Conservation (phyloP, 2,113 vertebrate genomes). For the Mormyrus iriodes region DNA sequence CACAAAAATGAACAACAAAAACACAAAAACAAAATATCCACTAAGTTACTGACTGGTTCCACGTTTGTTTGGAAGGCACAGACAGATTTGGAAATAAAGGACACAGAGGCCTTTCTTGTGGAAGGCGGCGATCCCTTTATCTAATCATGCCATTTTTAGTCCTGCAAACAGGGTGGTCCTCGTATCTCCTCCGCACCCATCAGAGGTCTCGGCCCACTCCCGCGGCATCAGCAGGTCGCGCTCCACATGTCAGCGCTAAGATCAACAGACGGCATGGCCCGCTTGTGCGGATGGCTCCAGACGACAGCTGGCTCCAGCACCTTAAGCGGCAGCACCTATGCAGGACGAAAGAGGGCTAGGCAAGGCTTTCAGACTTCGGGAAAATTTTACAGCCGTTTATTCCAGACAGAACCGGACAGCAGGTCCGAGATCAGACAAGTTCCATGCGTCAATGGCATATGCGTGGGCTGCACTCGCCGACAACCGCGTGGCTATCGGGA, state of each 20-base stretch:
- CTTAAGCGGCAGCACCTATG: neutral
- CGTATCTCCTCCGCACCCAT: constrained; percentile 52
- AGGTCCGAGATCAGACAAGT: neutral
- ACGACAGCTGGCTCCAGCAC: neutral
- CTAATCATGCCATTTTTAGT: constrained; percentile 48
- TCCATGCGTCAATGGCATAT: neutral
- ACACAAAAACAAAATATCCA: neutral
- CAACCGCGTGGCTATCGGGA: constrained; percentile 2
- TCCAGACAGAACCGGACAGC: neutral
- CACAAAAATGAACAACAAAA: neutral
- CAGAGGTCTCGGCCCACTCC: constrained; percentile 37
- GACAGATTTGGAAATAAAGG: neutral
- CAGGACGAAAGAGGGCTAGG: neutral
- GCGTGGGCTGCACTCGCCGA: neutral
- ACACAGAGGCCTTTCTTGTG: neutral
- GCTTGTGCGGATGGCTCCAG: neutral
- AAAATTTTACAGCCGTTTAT: neutral
- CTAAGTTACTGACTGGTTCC: neutral
- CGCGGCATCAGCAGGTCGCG: neutral
- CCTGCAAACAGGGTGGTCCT: constrained; percentile 60
- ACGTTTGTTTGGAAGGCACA: too few relatives aligned
- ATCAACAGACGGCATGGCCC: neutral
- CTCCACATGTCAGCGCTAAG: neutral
- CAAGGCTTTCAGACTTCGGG: neutral
- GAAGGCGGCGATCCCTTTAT: neutral